Percentiles rank a stretch among this genome's conserved stretches.
Evolutionary conservation across 2,797 vertebrate genomes (phyloP).

Genomic region (Sphenopsis melanotis): DNA sequence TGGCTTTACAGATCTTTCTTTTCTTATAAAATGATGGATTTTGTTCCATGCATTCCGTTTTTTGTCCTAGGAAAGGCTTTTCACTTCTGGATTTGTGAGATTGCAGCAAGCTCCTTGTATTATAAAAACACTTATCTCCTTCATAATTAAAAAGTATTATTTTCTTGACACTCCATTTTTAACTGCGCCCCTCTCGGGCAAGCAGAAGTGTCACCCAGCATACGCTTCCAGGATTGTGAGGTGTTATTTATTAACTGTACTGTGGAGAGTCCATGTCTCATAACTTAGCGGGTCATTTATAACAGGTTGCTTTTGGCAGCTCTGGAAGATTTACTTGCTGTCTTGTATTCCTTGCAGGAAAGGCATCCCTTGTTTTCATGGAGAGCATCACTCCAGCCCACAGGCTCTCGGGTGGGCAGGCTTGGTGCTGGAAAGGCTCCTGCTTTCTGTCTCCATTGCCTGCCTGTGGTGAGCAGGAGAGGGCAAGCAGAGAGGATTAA

Average conservation of each 20-base stretch:
- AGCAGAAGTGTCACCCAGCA: neutral
- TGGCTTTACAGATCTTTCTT: neutral
- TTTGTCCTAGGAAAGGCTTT: neutral
- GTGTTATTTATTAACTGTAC: constrained; percentile 37
- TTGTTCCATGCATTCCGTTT: neutral
- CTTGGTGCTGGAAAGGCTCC: neutral
- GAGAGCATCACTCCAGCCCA: neutral
- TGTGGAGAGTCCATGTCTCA: neutral
- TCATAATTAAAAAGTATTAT: neutral
- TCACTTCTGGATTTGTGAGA: neutral
- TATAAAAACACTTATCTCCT: neutral
- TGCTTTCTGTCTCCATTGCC: neutral
- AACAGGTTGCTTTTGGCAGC: constrained; percentile 20
- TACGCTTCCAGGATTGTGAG: neutral
- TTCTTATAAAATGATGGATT: neutral
- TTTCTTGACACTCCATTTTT: constrained; percentile 8
- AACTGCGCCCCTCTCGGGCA: neutral
- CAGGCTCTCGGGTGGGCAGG: neutral
- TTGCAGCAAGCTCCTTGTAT: neutral
- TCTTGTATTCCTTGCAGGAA: neutral
- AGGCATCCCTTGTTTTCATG: neutral
- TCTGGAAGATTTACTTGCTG: neutral
- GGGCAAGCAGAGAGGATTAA: neutral
- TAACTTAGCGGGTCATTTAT: constrained; percentile 22
- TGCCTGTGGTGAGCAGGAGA: neutral